Evolutionary conservation across 2,113 vertebrate species (phyloP).

Genomic region (Eurystomus gularis): DNA sequence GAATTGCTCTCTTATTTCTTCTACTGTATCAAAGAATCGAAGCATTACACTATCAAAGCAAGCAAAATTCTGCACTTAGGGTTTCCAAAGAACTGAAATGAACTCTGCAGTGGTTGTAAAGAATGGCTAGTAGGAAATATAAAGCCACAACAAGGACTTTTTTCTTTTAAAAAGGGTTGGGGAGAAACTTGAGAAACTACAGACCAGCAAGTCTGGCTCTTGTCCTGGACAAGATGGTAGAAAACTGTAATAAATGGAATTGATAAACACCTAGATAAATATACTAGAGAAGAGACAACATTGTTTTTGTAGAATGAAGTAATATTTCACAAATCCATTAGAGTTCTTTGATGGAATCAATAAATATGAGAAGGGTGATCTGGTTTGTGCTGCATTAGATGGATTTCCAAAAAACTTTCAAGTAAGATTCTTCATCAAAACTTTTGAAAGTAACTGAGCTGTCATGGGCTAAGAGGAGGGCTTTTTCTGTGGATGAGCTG

Average conservation of each 20-base stretch:
- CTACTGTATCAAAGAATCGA: not conserved
- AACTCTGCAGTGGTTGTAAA: not conserved
- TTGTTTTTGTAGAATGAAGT: not conserved
- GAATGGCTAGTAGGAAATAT: not conserved
- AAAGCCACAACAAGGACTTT: not conserved
- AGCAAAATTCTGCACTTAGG: not conserved
- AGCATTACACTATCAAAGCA: not conserved
- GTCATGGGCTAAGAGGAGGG: not conserved
- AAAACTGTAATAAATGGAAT: not conserved
- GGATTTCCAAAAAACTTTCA: constrained; percentile 9
- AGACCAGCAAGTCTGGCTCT: not conserved
- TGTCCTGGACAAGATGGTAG: not conserved
- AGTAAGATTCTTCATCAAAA: not conserved
- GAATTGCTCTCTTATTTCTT: not conserved
- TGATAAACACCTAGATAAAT: not conserved
- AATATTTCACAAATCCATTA: constrained; percentile 51
- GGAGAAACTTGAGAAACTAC: not conserved
- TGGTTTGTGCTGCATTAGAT: not conserved
- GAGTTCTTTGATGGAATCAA: constrained; percentile 13
- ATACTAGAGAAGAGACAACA: not conserved
- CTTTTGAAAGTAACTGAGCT: not conserved
- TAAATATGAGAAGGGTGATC: constrained; percentile 31
- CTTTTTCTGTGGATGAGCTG: not conserved
- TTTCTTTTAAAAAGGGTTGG: not conserved
- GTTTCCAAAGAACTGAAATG: not conserved